Percentiles rank a stretch among this genome's conserved stretches.
Evolutionary conservation across 2,888 invertebrate genomes (phyloP).

Genomic region (Clistopyga incitator): DNA sequence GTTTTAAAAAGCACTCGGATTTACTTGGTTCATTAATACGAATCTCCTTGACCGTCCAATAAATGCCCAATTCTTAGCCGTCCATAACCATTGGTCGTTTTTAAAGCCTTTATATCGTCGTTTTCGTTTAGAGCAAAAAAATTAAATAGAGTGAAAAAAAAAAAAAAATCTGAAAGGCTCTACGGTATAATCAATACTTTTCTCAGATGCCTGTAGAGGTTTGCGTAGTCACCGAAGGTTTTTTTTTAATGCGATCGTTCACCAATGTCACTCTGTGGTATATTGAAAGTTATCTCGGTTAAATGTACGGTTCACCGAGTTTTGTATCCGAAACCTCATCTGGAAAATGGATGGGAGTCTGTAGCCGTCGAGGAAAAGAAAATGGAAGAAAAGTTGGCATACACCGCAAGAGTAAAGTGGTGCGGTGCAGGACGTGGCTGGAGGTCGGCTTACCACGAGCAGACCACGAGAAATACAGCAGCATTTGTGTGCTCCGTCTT

Average conservation of each 20-base stretch:
- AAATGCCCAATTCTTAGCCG: too few species aligned
- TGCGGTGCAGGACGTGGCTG: conserved; percentile 36
- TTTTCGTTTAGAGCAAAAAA: too few species aligned
- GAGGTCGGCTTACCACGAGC: conserved; percentile 43
- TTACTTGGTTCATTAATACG: too few species aligned
- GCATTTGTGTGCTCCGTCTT: conserved; percentile 19
- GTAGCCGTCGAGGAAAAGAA: not conserved
- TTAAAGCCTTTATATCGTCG: too few species aligned
- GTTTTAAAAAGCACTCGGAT: too few species aligned
- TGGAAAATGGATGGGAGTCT: conserved; percentile 37
- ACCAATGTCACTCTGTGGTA: not conserved
- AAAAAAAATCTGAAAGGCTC: too few species aligned
- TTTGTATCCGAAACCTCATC: conserved; percentile 45
- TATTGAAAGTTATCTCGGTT: conserved; percentile 13
- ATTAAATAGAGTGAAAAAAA: too few species aligned
- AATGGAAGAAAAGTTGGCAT: conserved; percentile 47
- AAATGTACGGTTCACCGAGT: conserved; percentile 19
- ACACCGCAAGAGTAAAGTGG: conserved; percentile 40
- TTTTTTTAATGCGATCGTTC: not conserved
- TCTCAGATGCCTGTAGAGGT: not conserved
- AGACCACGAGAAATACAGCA: not conserved
- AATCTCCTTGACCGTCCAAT: too few species aligned
- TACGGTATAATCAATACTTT: not conserved
- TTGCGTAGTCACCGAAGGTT: not conserved
- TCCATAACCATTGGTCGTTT: too few species aligned